Conservation (phyloP, 2,888 invertebrate genomes). For the Meganola albula region DNA sequence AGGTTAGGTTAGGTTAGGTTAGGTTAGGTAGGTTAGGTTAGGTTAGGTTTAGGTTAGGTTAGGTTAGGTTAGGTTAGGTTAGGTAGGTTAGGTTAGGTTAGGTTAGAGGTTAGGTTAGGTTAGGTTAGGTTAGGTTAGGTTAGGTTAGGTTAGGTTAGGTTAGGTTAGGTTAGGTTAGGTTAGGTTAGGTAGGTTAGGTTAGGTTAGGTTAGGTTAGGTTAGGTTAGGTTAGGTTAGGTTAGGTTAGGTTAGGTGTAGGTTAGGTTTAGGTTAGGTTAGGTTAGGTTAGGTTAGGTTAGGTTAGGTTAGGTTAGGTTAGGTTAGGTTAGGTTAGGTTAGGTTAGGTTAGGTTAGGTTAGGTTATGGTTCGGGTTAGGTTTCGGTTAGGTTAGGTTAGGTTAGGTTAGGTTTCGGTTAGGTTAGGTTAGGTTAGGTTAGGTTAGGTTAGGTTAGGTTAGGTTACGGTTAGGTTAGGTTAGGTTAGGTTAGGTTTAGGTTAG, state of each 20-base stretch:
- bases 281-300: slow-evolving; percentile 21
- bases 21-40: slow-evolving; percentile 5
- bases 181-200: slow-evolving; percentile 21
- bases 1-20: slow-evolving; percentile 6
- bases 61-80: slow-evolving; percentile 10
- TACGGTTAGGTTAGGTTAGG: slow-evolving; percentile 24
- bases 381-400: slow-evolving; percentile 16
- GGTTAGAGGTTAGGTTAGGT: slow-evolving; percentile 6
- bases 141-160: slow-evolving; percentile 24
- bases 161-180: slow-evolving; percentile 23
- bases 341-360: slow-evolving; percentile 16
- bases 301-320: slow-evolving; percentile 25
- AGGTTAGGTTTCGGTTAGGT: slow-evolving; percentile 16
- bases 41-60: slow-evolving; percentile 8
- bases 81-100: slow-evolving; percentile 4
- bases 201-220: slow-evolving; percentile 13
- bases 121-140: slow-evolving; percentile 17
- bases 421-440: slow-evolving; percentile 22
- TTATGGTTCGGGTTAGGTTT: slow-evolving; percentile 16
- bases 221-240: slow-evolving; percentile 18
- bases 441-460: slow-evolving; percentile 21
- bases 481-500: slow-evolving; percentile 23
- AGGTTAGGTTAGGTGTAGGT: slow-evolving; percentile 17
- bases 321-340: slow-evolving; percentile 24
- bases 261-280: slow-evolving; percentile 16